Evolutionary conservation across 2,797 vertebrate species (phyloP).

Genomic region (Halcyon chelicuti): DNA sequence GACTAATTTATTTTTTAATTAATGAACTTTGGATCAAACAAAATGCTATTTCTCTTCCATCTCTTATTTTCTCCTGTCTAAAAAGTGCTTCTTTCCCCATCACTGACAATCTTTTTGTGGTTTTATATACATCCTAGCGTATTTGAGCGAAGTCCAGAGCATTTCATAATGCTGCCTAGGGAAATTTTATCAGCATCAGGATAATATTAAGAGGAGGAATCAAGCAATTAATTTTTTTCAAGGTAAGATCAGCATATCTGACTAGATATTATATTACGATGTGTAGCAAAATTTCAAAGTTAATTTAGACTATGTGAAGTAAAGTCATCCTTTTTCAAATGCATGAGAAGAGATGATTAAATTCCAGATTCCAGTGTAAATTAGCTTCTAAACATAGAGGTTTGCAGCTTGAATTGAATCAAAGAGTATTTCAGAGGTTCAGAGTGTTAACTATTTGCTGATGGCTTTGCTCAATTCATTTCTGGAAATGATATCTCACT

Average conservation of each 20-base stretch:
- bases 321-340: conserved; percentile 61
- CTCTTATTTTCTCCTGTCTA: background rate
- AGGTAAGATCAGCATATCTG: conserved; percentile 70
- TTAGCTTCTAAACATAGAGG: conserved; percentile 56
- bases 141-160: conserved; percentile 12
- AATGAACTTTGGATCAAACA: background rate
- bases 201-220: conserved; percentile 63
- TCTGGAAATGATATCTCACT: conserved; percentile 27
- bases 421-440: conserved; percentile 41
- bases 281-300: conserved; percentile 69
- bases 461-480: conserved; percentile 14
- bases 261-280: conserved; percentile 67
- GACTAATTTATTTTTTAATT: background rate
- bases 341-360: conserved; percentile 68
- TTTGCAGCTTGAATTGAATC: conserved; percentile 46
- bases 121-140: background rate
- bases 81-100: background rate
- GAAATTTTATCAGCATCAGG: conserved; percentile 62
- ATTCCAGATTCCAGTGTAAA: conserved; percentile 70
- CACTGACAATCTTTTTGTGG: background rate
- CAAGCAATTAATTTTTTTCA: conserved; percentile 77
- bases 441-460: conserved; percentile 62
- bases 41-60: background rate
- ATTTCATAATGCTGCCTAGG: conserved; percentile 19
- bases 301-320: conserved; percentile 55